Percentiles rank a stretch among this genome's conserved stretches.
Conservation (phyloP, 2,797 vertebrate genomes). For the Micrastur ruficollis region DNA sequence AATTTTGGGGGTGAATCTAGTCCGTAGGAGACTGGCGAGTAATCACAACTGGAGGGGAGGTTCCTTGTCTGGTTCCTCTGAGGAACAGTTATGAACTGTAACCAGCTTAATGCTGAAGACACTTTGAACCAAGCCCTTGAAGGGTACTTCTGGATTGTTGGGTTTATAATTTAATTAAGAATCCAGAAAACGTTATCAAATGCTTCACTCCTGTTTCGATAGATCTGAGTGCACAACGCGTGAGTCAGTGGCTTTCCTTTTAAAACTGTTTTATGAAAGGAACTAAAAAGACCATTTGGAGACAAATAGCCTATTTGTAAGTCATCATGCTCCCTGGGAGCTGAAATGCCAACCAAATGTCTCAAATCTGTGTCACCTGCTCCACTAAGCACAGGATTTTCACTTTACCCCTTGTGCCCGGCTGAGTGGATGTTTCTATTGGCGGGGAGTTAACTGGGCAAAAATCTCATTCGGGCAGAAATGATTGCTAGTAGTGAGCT, state of each 20-base stretch:
- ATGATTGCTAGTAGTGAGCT: not conserved
- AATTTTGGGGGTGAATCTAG: not conserved
- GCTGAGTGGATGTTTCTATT: not conserved
- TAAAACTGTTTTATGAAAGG: not conserved
- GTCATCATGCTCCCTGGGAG: not conserved
- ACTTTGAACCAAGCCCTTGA: not conserved
- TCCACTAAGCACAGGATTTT: not conserved
- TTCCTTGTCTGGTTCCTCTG: not conserved
- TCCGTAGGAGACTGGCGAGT: not conserved
- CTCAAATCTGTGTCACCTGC: not conserved
- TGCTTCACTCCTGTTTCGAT: not conserved
- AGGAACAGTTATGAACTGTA: not conserved
- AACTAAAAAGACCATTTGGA: not conserved
- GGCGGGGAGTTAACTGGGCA: not conserved
- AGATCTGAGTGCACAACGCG: not conserved
- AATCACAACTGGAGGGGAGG: no score
- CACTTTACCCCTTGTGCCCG: not conserved
- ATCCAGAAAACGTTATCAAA: not conserved
- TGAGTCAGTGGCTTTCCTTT: not conserved
- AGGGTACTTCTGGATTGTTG: not conserved
- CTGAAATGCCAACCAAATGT: not conserved
- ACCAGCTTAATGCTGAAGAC: not conserved
- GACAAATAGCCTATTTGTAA: not conserved
- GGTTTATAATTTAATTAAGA: not conserved
- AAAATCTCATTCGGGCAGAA: not conserved